Conservation (phyloP, 2,888 invertebrate species). For the Busseola fusca region DNA sequence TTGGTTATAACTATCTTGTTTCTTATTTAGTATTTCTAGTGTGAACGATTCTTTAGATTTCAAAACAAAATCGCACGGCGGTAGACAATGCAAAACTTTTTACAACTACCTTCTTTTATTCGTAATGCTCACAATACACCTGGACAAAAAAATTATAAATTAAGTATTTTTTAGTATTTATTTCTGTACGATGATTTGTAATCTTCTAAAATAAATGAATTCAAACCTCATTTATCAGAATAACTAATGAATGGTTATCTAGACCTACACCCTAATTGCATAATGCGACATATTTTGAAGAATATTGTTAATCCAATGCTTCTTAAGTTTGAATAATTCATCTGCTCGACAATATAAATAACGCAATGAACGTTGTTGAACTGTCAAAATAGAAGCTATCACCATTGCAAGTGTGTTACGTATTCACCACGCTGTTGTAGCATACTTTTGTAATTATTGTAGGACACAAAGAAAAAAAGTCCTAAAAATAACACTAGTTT, state of each 20-base stretch:
- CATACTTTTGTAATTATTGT: background rate
- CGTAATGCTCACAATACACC: no score
- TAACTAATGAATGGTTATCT: no score
- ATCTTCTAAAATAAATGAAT: no score
- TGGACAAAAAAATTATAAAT: no score
- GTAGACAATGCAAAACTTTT: no score
- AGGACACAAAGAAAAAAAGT: background rate
- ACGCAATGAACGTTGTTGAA: background rate
- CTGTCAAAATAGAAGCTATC: background rate
- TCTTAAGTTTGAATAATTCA: background rate
- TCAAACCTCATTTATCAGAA: no score
- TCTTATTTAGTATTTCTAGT: no score
- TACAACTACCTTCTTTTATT: no score
- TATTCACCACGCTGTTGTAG: background rate
- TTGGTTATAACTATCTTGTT: background rate
- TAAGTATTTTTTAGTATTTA: no score
- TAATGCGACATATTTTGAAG: background rate
- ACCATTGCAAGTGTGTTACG: background rate
- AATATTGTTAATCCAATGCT: background rate
- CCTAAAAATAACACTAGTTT: background rate
- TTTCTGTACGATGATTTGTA: no score
- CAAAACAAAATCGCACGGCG: no score
- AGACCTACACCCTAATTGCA: background rate
- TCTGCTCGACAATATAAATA: background rate
- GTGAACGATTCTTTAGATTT: no score